These are phyloP conservation scores for Paedocypris micromegethes DNA, from an alignment of 2,797 vertebrate genomes.

Conservation along the genomic window DNA sequence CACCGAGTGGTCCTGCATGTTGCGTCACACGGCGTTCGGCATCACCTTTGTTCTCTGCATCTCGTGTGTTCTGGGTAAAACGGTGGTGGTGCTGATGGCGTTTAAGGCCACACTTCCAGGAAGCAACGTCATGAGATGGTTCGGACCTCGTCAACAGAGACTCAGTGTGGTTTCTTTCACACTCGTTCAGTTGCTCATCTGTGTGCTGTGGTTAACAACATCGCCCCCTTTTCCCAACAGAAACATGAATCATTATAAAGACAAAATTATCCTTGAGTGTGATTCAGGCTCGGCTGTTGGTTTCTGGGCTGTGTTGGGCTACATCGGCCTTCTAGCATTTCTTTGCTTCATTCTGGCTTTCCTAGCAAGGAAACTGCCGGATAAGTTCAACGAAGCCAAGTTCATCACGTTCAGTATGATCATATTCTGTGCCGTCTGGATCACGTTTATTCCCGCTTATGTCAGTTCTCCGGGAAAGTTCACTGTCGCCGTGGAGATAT, in stretches of 20 bases:
- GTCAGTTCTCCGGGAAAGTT: constrained; percentile 38
- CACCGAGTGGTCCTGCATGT: constrained; percentile 39
- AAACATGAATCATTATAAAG: constrained; percentile 27
- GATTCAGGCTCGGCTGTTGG: constrained; percentile 32
- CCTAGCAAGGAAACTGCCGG: constrained; percentile 33
- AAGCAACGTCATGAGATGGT: constrained; percentile 46
- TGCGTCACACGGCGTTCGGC: constrained; percentile 33
- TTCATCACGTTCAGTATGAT: constrained; percentile 42
- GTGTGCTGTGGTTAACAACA: constrained; percentile 38
- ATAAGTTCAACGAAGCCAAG: constrained; percentile 41
- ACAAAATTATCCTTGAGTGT: constrained; percentile 41
- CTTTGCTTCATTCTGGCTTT: constrained; percentile 43
- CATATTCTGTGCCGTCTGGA: constrained; percentile 42
- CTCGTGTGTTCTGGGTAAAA: constrained; percentile 37
- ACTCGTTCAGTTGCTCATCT: constrained; percentile 37
- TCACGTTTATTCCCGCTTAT: constrained; percentile 32
- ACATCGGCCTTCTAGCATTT: constrained; percentile 35
- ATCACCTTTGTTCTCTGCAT: constrained; percentile 39
- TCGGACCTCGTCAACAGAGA: constrained; percentile 43
- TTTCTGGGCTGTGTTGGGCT: constrained; percentile 42
- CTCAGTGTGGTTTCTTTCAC: constrained; percentile 43
- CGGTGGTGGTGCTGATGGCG: constrained; percentile 37
- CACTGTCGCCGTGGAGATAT: constrained; percentile 39
- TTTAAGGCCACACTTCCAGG: constrained; percentile 43
- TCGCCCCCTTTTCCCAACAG: constrained; percentile 39